Conservation (phyloP, 64 coral and sea anemone species). For the Pocillopora verrucosa region DNA sequence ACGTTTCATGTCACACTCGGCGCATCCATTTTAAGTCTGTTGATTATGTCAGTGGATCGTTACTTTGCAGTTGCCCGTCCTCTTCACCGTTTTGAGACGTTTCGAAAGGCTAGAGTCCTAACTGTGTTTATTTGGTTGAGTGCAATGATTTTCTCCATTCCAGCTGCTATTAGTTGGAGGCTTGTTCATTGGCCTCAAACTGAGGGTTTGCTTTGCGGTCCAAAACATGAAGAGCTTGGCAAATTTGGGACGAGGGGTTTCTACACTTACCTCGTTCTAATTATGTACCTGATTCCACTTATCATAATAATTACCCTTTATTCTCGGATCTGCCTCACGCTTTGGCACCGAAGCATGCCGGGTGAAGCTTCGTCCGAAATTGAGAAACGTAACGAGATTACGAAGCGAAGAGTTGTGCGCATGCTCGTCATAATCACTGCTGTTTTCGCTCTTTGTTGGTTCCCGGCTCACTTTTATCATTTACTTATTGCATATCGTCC, state of each 20-base stretch:
- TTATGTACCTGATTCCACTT: not conserved
- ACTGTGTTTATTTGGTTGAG: not conserved
- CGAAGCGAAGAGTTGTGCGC: constrained; percentile 18
- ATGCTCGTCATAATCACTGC: not conserved
- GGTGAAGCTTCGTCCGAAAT: not conserved
- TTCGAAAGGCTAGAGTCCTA: constrained; percentile 1
- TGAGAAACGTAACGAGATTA: not conserved
- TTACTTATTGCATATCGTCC: not conserved
- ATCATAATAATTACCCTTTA: not conserved
- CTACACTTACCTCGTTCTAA: not conserved
- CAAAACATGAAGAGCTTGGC: not conserved
- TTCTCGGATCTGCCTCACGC: not conserved
- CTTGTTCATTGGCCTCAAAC: not conserved
- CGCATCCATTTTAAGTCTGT: constrained; percentile 3
- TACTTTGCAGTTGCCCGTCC: not conserved
- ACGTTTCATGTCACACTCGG: not conserved
- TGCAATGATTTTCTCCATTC: not conserved
- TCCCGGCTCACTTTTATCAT: constrained; percentile 9
- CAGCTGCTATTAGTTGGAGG: not conserved
- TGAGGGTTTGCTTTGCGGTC: not conserved
- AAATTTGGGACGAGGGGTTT: not conserved
- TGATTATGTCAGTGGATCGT: constrained; percentile 3
- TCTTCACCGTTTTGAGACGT: not conserved
- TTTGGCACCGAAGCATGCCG: constrained; percentile 3
- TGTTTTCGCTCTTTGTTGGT: constrained; percentile 14